phyloP scores from a whole-genome alignment of 1,140 invertebrate species.

The Drosophila willistoni region DNA sequence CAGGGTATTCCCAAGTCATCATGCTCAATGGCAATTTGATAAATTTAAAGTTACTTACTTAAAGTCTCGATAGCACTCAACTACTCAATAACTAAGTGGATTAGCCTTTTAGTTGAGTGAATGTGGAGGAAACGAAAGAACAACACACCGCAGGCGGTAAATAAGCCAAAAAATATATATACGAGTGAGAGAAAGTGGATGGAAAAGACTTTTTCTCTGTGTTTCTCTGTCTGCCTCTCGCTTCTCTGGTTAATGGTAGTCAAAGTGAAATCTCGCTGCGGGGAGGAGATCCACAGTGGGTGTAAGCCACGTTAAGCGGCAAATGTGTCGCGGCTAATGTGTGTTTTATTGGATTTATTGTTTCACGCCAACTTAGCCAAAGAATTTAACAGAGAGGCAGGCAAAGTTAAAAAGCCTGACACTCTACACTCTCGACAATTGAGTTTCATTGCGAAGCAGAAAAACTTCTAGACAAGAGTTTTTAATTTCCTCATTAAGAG shows the following conservation, averaged over 20 bases:
- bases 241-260: conserved; percentile 1
- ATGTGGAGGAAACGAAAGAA: neutral
- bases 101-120: conserved; percentile 52
- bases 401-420: conserved; percentile 16
- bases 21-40: neutral
- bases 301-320: conserved; percentile 58
- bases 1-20: neutral
- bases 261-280: conserved; percentile 19
- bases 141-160: conserved; percentile 54
- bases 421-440: conserved; percentile 10
- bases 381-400: conserved; percentile 14
- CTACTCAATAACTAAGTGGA: conserved; percentile 49
- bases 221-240: neutral
- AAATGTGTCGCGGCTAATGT: conserved; percentile 66
- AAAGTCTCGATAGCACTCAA: conserved; percentile 16
- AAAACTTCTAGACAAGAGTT: conserved; percentile 14
- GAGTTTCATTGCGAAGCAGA: conserved; percentile 2
- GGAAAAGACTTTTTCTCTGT: conserved; percentile 1
- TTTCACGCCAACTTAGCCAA: conserved; percentile 54
- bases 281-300: neutral
- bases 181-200: neutral
- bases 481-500: conserved; percentile 22
- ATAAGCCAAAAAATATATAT: conserved; percentile 25
- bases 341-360: conserved; percentile 68
- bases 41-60: conserved; percentile 20